Evolutionary conservation across 92 coral and sea anemone genomes (phyloP), one percentile per base, ranked within the genome.

Genomic region (Scolanthus callimorphus): DNA sequence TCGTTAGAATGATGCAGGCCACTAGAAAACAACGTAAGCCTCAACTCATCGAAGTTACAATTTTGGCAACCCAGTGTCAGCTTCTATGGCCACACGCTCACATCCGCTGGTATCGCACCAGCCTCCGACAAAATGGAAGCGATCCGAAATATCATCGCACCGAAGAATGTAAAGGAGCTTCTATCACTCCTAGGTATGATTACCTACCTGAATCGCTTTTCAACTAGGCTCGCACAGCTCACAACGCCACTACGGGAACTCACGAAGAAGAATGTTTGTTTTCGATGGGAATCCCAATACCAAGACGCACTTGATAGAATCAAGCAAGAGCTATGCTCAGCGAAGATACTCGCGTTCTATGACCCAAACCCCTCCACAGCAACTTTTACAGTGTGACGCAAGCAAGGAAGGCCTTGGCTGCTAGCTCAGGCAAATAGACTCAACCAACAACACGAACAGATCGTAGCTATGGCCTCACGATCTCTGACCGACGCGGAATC

Each of bases 1-100:
- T 76, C 65, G 26, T 26, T 29, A 66, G 61, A 21, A 57, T 71
- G 52, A 63, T 70, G 1, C 67, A 64, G 10, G 84, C 77, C 38
- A 78, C 51, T 25, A 55, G 65, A 25, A 47, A 76, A 70, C 83
- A 76, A 53, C 55, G 45, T 59, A 84, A 13, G 80, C n/a, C n/a
- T n/a, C n/a, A n/a, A n/a, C n/a, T n/a, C n/a, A n/a, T n/a, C 70
- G 6, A 72, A 77, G 58, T 74, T 84, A 0, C 82, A 84, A 59
- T 78, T 83, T 56, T 77, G 78, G 50, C 75, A 83, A 24, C 60
- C 39, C 3, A 63, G 54, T 2, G 70, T 34, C 8, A 62, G 67
- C 21, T 72, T 84, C 70, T 71, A 17, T 11, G 70, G 90, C 8
- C 73, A 66, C 57, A 60, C 81, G 23, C 28, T 71, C 60, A 77